Evolutionary conservation across 2,797 vertebrate genomes (phyloP), one percentile per base, ranked within the genome.

Genomic region (Pelobates cultripes): DNA sequence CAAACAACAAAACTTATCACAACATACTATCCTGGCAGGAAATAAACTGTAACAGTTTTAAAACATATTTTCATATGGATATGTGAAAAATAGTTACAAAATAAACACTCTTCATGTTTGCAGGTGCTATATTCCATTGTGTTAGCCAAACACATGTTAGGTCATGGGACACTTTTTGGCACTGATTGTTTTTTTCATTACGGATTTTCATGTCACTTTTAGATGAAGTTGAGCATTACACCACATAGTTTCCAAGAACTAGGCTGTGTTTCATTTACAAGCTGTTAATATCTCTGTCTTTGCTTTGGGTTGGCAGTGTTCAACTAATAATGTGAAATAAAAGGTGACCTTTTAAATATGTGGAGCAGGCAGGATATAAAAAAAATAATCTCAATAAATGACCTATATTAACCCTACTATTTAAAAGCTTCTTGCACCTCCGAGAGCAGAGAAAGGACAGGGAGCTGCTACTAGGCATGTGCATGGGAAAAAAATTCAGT

Each of bases 81-180:
- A 85, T 85, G 77, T 88, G 87, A 90, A 91, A 92, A 85, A 88
- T 83, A 87, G 90, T 85, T 91, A 86, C 88, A 89, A 90, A 88
- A 88, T 87, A 91, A 93, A 91, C 90, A 89, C 53, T 78, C 3
- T 79, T 80, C 86, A 1, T 85, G 82, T 77, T 86, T 7, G 68
- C 92, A 94, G 93, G 92, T 94, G 93, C 82, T 86, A 73, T 45
- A 86, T 89, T 90, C 89, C 87, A 90, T 89, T 89, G 90, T 89
- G 84, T 87, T 87, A 9, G 88, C 90, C 92, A 93, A 88, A 89
- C 92, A 93, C 92, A 92, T 93, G 92, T 92, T 92, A 86, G 79
- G 87, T 15, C 85, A 85, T 86, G 89, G 86, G 87, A 87, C 0
- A 3, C 75, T 70, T 86, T 87, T 85, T 85, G 80, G 87, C 83